These are phyloP conservation scores for Cryptotis parvus DNA, from an alignment of 2,113 vertebrate species.

Conservation along the genomic window DNA sequence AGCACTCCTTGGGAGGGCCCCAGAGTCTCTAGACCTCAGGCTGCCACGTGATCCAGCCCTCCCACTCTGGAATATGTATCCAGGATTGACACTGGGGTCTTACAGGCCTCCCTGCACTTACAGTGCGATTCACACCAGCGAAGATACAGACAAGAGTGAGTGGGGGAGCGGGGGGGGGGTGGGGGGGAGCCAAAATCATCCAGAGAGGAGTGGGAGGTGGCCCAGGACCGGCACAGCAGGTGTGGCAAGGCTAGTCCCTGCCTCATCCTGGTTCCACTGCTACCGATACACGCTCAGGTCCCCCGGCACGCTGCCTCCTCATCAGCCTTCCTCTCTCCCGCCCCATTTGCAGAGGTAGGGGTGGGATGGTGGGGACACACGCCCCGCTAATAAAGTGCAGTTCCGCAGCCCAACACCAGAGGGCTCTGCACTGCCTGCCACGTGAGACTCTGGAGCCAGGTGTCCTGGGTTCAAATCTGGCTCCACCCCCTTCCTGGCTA, in stretches of 20 bases:
- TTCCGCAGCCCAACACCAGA: neutral
- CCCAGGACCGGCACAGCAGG: neutral
- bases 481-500: neutral
- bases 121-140: neutral
- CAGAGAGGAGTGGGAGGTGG: neutral
- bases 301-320: too few relatives aligned
- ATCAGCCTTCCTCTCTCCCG: neutral
- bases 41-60: neutral
- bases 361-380: neutral
- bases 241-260: neutral
- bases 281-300: neutral
- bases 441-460: fast-evolving
- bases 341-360: neutral
- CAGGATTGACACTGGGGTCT: neutral
- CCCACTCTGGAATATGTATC: neutral
- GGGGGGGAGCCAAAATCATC: neutral
- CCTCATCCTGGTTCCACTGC: neutral
- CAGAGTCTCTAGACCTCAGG: neutral
- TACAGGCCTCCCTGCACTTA: neutral
- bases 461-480: neutral
- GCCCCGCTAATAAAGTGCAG: neutral
- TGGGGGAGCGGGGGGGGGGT: neutral
- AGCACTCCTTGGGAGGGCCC: neutral
- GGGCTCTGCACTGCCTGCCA: neutral
- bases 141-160: neutral